Conservation (phyloP, 2,113 vertebrate species). For the Phainopepla nitens region DNA sequence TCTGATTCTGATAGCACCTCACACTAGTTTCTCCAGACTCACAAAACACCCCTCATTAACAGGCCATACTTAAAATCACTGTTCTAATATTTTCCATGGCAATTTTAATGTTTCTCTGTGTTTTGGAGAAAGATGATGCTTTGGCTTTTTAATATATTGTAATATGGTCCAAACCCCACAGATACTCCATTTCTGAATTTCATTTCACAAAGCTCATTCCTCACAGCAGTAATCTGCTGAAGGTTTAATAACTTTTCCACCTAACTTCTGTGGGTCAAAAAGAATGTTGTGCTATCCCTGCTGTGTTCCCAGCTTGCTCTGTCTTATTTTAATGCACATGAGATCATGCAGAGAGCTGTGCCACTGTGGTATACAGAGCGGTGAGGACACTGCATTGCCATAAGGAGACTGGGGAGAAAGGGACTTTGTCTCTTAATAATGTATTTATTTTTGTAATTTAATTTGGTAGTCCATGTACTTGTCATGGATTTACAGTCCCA, state of each 20-base stretch:
- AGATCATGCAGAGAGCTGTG: neutral
- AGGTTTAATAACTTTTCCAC: slow-evolving; percentile 18
- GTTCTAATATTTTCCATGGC: neutral
- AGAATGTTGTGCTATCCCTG: neutral
- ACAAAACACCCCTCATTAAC: neutral
- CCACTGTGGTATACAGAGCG: neutral
- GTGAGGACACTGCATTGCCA: neutral
- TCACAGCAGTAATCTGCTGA: neutral
- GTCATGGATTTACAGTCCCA: neutral
- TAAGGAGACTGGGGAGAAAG: neutral
- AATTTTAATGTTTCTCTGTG: neutral
- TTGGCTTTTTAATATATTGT: neutral
- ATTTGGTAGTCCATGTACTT: neutral
- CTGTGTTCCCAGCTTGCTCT: slow-evolving; percentile 21
- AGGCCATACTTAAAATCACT: neutral
- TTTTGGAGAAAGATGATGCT: neutral
- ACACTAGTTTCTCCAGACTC: neutral
- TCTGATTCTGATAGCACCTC: neutral
- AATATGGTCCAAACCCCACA: neutral
- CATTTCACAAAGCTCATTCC: neutral
- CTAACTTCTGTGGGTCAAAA: neutral
- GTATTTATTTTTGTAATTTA: neutral
- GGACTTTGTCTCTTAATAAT: neutral
- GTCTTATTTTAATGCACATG: neutral
- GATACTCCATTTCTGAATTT: neutral